Conservation (phyloP, 2,797 vertebrate species). For the Gouania willdenowi region DNA sequence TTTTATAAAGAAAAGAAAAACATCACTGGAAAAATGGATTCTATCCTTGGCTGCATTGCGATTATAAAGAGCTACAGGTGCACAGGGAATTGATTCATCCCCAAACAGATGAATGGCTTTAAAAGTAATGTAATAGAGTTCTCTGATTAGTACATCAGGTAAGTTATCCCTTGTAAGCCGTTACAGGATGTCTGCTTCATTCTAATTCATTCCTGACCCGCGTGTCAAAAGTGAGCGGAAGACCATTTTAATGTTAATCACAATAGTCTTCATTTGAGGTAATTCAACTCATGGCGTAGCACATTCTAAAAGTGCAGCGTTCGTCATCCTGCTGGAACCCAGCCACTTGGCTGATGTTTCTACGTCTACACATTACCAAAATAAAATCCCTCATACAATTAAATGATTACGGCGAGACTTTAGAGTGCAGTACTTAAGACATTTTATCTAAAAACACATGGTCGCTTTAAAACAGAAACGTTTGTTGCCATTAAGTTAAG, state of each 20-base stretch:
- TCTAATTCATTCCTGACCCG: conserved; percentile 37
- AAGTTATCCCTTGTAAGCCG: conserved; percentile 48
- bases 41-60: conserved; percentile 50
- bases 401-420: no score
- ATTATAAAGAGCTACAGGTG: conserved; percentile 36
- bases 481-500: no score
- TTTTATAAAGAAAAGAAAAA: conserved; percentile 29
- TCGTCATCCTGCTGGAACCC: conserved; percentile 42
- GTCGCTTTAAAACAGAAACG: no score
- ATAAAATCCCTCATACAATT: no score
- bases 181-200: conserved; percentile 34
- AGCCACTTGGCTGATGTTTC: conserved; percentile 54
- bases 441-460: no score
- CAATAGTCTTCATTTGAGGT: conserved; percentile 44
- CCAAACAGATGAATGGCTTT: conserved; percentile 50
- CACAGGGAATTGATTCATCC: conserved; percentile 41
- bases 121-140: conserved; percentile 38
- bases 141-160: conserved; percentile 39
- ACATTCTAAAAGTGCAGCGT: conserved; percentile 20
- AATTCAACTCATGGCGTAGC: conserved; percentile 33
- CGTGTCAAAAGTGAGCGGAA: conserved; percentile 21
- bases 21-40: conserved; percentile 33
- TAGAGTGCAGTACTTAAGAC: no score
- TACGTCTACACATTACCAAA: conserved; percentile 32
- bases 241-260: conserved; percentile 48